phyloP scores from a whole-genome alignment of 2,888 invertebrate genomes.

The Agrotis puta region DNA sequence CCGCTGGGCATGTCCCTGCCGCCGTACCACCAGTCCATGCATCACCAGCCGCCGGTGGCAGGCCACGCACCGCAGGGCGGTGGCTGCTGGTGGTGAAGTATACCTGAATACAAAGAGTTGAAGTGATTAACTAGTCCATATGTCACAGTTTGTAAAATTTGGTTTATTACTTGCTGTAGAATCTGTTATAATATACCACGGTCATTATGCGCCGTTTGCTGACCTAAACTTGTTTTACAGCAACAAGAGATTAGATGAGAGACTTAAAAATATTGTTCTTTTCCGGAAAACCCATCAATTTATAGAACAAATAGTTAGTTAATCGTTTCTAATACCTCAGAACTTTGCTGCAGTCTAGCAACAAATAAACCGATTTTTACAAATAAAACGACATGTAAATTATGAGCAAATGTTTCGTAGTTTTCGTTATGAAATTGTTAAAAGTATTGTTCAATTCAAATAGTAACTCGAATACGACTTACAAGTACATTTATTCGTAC shows the following conservation, averaged over 20 bases:
- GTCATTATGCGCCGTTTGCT: neutral
- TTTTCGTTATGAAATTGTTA: slow-evolving; percentile 66
- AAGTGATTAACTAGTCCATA: slow-evolving; percentile 84
- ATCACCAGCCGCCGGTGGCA: slow-evolving; percentile 83
- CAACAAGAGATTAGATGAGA: neutral
- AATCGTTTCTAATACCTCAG: neutral
- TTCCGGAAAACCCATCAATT: neutral
- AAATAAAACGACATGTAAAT: slow-evolving; percentile 43
- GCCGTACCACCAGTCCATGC: slow-evolving; percentile 88
- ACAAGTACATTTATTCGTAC: slow-evolving; percentile 64
- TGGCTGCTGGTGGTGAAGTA: slow-evolving; percentile 91
- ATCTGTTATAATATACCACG: neutral
- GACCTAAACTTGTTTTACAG: neutral
- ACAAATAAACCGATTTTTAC: slow-evolving; percentile 32
- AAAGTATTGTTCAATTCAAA: slow-evolving; percentile 70
- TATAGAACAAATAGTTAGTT: neutral
- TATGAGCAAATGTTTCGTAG: slow-evolving; percentile 61
- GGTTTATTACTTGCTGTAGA: slow-evolving; percentile 12
- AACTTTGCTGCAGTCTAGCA: neutral
- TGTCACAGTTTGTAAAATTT: slow-evolving; percentile 63
- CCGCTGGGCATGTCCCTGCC: slow-evolving; percentile 88
- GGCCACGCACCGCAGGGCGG: slow-evolving; percentile 83
- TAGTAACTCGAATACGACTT: slow-evolving; percentile 84
- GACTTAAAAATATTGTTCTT: neutral
- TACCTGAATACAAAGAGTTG: slow-evolving; percentile 45